phyloP scores from a whole-genome alignment of 1,140 invertebrate species.

The Drosophila baimaii region DNA sequence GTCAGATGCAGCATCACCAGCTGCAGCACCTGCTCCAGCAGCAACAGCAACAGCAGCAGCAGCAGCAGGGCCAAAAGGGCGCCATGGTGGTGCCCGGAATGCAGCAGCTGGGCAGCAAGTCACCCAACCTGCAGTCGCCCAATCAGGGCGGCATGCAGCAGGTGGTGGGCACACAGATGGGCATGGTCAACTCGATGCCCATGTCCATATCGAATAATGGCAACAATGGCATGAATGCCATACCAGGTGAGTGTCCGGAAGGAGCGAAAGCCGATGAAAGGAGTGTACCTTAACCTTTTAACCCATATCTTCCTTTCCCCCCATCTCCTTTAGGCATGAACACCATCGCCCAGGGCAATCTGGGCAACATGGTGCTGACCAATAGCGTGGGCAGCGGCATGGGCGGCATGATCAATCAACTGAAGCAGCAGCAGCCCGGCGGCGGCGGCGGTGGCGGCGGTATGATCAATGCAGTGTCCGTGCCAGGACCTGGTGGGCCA shows the following conservation, averaged over 20 bases:
- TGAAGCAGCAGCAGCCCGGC: constrained; percentile 85
- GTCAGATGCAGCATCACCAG: constrained; percentile 85
- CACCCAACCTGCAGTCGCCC: constrained; percentile 92
- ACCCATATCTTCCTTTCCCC: neutral
- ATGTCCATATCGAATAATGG: constrained; percentile 88
- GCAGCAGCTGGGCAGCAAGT: constrained; percentile 90
- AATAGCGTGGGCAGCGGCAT: constrained; percentile 88
- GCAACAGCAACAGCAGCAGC: constrained; percentile 52
- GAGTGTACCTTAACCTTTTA: neutral
- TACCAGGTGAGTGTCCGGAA: constrained; percentile 85
- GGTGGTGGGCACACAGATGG: constrained; percentile 85
- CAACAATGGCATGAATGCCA: constrained; percentile 87
- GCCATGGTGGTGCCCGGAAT: constrained; percentile 89
- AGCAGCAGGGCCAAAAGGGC: constrained; percentile 88
- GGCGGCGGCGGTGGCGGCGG: constrained; percentile 68
- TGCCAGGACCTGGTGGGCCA: constrained; percentile 36
- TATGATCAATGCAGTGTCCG: constrained; percentile 85
- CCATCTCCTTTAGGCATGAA: constrained; percentile 85
- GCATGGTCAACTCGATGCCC: constrained; percentile 87
- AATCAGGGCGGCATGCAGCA: constrained; percentile 87
- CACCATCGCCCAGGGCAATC: constrained; percentile 86
- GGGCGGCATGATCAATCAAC: constrained; percentile 70
- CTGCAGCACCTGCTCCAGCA: constrained; percentile 80
- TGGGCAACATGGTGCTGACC: constrained; percentile 89
- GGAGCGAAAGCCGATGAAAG: too few species aligned